Evolutionary conservation across 2,113 vertebrate species (phyloP).

Genomic region (Ailuropoda melanoleuca): DNA sequence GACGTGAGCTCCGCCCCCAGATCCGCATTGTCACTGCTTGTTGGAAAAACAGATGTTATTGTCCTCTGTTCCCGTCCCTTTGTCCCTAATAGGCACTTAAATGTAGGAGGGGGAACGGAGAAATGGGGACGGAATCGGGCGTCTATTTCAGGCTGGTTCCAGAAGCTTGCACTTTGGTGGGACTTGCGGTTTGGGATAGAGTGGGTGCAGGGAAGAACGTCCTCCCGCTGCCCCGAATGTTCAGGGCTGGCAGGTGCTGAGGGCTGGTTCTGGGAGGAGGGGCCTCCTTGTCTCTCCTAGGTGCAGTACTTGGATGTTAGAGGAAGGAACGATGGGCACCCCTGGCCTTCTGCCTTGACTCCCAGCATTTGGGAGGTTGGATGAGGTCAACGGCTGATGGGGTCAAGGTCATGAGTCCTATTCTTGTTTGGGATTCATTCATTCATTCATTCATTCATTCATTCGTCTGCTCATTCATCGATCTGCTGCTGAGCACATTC

Average conservation of each 20-base stretch:
- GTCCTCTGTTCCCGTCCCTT: slow-evolving; percentile 50
- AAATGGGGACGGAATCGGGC: background rate
- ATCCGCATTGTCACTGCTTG: background rate
- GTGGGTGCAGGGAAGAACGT: background rate
- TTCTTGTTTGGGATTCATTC: background rate
- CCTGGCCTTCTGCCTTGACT: background rate
- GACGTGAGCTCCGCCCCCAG: background rate
- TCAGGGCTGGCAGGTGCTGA: background rate
- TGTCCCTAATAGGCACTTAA: slow-evolving; percentile 62
- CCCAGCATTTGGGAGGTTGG: background rate
- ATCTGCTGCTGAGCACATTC: background rate
- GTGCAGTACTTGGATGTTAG: background rate
- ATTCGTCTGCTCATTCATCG: background rate
- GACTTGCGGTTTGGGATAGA: background rate
- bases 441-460: background rate
- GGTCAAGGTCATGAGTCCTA: background rate
- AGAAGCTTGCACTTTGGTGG: background rate
- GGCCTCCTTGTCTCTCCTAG: background rate
- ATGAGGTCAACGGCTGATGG: background rate
- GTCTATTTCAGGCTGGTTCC: slow-evolving; percentile 23
- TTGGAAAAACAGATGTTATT: slow-evolving; percentile 72
- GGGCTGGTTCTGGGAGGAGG: background rate
- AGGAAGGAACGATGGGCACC: background rate
- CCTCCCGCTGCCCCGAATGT: background rate
- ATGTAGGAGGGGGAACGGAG: background rate